Evolutionary conservation across 1,140 invertebrate genomes (phyloP), one percentile per base, ranked within the genome.

Genomic region (Apis cerana): DNA sequence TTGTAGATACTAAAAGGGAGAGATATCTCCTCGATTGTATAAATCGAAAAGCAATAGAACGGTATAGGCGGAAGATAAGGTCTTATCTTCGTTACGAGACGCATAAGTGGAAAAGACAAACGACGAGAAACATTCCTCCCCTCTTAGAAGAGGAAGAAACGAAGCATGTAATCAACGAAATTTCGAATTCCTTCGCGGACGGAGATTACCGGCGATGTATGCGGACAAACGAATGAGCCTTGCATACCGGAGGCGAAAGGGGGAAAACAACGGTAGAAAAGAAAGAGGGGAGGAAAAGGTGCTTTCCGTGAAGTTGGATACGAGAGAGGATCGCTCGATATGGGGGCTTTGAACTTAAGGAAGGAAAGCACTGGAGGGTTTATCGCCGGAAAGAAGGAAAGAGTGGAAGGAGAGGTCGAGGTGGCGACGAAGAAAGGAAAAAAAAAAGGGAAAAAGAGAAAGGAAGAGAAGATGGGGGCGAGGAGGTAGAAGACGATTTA

Each of bases 401-500:
- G 15, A 64, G 43, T 43, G n/a, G 54, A 67, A 67, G 43, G 12
- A 67, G 56, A 7, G 33, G 33, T 75, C 64, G 72, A 61, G 72
- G 72, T 68, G 72, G 21, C 62, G 80, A 19, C 43, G 52, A 52
- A 48, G 62, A 33, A 12, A 50, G 59, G 33, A 15, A 50, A 12
- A 50, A 15, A 15, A 61, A 33, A 64, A 19, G 15, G 11, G 19
- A 0, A 17, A 12, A 62, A n/a, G 21, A 65, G 67, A 71, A 50
- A 13, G 7, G 68, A n/a, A 1, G 23, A 23, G 33, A 11, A 67
- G 15, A 19, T 2, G 33, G n/a, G 61, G n/a, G n/a, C n/a, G n/a
- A n/a, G n/a, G 9, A 27, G 27, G 13, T 12, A 5, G 67, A 80
- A 75, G 62, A 62, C 77, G 78, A 89, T 84, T 72, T 81, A 89